These are phyloP conservation scores for Remorina albescens DNA, from an alignment of 2,797 vertebrate genomes.

Conservation along the genomic window DNA sequence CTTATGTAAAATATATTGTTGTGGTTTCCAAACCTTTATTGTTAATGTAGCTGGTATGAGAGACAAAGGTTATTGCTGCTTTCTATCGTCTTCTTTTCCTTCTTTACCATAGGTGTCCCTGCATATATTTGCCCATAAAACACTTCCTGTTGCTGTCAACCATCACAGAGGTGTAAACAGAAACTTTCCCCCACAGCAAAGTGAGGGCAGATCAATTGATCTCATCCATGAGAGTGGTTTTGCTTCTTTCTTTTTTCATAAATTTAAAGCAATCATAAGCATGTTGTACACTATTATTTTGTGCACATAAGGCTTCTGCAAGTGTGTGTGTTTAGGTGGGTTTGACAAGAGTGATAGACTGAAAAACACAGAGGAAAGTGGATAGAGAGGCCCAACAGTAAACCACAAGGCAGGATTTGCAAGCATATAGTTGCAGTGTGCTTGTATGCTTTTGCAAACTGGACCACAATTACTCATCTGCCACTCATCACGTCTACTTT, in stretches of 20 bases:
- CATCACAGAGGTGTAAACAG: constrained; percentile 83
- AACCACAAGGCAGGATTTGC: constrained; percentile 64
- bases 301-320: background rate
- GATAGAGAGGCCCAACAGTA: constrained; percentile 47
- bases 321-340: constrained; percentile 1
- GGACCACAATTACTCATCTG: constrained; percentile 60
- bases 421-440: constrained; percentile 51
- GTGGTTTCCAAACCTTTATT: background rate
- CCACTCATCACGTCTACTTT: background rate
- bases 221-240: background rate
- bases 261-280: constrained; percentile 3
- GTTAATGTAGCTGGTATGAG: background rate
- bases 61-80: constrained; percentile 21
- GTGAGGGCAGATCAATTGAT: constrained; percentile 47
- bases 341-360: constrained; percentile 27
- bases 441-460: constrained; percentile 61
- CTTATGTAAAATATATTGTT: background rate
- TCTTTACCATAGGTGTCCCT: constrained; percentile 39
- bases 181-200: constrained; percentile 84
- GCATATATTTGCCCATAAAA: constrained; percentile 63
- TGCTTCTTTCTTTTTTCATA: background rate
- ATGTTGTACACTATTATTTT: background rate
- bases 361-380: constrained; percentile 52
- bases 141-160: constrained; percentile 88
- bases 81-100: constrained; percentile 10